Evolutionary conservation across 2,113 vertebrate species (phyloP), one percentile per base, ranked within the genome.

Genomic region (Caloenas nicobarica): DNA sequence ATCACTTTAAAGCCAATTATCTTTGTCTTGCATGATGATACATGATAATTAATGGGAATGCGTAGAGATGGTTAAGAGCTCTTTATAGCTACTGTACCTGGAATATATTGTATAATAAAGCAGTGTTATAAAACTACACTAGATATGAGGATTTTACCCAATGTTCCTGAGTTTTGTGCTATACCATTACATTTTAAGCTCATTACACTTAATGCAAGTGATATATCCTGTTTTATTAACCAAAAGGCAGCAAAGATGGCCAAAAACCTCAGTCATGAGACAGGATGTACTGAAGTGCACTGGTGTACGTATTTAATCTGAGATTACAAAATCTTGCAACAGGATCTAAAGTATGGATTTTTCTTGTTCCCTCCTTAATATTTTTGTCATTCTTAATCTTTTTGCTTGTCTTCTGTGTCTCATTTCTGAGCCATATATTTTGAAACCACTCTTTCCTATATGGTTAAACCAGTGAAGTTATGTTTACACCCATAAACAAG

Each of bases 1-100:
- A 95, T 80, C 25, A 31, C 62, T 96, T 94, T 91, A 94, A 91
- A 96, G 70, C 44, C 38, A 87, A 89, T 96, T 95, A 92, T 66
- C n/a, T 85, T 93, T 81, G 86, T 74, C 71, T 88, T 94, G 81
- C 71, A 83, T 78, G 78, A 65, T 48, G 84, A 86, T 88, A 92
- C 57, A 50, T 83, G 86, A 53, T 68, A 92, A 96, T 96, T 96
- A 94, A 97, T 81, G 40, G 73, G 44, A 86, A 79, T 42, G 48
- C 18, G 60, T 86, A 94, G 89, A 87, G 57, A 66, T 91, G 50
- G 72, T 78, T 91, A 87, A 74, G 83, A 89, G n/a, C 28, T 71
- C 87, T 93, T 97, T 95, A 91, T 87, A 91, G 80, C 54, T 82
- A 61, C 54, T 42, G 16, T 88, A 88, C 68, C 76, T 95, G 80